These are phyloP conservation scores for Vanessa atalanta DNA, from an alignment of 1,140 invertebrate genomes.

Conservation along the genomic window DNA sequence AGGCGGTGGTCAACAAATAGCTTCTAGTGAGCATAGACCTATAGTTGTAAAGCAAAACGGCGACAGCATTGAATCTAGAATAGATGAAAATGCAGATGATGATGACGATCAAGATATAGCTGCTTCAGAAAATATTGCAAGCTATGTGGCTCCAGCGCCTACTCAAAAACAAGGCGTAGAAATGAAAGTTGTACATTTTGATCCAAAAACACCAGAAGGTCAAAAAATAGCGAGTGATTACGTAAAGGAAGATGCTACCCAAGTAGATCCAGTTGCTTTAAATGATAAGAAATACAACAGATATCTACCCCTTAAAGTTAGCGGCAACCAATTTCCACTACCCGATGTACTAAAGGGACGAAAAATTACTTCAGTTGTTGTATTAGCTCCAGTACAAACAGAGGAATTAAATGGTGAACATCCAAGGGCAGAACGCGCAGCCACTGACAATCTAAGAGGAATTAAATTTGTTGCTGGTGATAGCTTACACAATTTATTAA, in stretches of 20 bases:
- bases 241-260: constrained; percentile 86
- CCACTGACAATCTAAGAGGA: constrained; percentile 79
- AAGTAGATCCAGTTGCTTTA: constrained; percentile 87
- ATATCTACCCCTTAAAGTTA: constrained; percentile 91
- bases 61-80: constrained; percentile 80
- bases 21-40: constrained; percentile 85
- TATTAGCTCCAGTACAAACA: constrained; percentile 89
- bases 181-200: constrained; percentile 91
- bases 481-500: constrained; percentile 87
- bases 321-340: constrained; percentile 90
- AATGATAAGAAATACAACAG: constrained; percentile 89
- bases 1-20: constrained; percentile 85
- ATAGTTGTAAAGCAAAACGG: constrained; percentile 83
- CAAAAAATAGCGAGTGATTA: constrained; percentile 87
- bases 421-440: constrained; percentile 70
- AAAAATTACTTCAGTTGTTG: constrained; percentile 90
- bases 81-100: constrained; percentile 78
- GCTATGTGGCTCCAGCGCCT: constrained; percentile 67
- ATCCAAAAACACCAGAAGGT: constrained; percentile 87
- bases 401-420: constrained; percentile 78
- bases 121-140: constrained; percentile 72
- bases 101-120: constrained; percentile 67
- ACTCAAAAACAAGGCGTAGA: constrained; percentile 84
- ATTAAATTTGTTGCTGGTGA: constrained; percentile 85
- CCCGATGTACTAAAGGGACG: constrained; percentile 88